A percentile compares a stretch with the other conserved stretches of the same genome.
Conservation (phyloP, 2,113 vertebrate genomes). For the Rhagologus leucostigma region DNA sequence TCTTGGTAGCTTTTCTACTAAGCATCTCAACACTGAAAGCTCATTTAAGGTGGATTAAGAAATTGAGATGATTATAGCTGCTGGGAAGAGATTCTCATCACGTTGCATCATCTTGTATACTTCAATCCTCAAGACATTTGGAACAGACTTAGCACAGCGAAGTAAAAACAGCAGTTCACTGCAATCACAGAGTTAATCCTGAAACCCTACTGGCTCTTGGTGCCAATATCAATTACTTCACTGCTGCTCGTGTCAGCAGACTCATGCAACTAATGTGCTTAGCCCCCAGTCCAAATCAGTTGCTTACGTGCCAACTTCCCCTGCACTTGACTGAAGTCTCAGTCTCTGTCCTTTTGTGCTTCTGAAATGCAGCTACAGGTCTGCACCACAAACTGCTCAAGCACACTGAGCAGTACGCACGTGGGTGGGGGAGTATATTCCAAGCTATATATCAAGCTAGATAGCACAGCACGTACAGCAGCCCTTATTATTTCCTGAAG, state of each 20-base stretch:
- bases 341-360: background rate
- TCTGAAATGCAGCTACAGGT: background rate
- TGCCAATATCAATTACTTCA: constrained; percentile 15
- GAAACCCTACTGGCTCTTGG: background rate
- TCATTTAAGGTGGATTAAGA: background rate
- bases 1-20: background rate
- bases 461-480: background rate
- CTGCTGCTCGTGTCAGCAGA: background rate
- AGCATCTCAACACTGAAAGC: background rate
- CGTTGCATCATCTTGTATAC: background rate
- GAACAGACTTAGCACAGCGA: background rate
- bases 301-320: background rate
- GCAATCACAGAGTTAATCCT: constrained; percentile 8
- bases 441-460: background rate
- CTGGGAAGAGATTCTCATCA: background rate
- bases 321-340: background rate
- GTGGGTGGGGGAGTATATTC: background rate
- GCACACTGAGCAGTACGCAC: background rate
- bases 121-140: background rate
- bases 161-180: background rate
- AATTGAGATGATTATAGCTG: background rate
- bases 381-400: background rate
- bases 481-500: background rate
- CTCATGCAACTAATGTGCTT: background rate
- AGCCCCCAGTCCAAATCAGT: background rate